Evolutionary conservation across 1,140 invertebrate genomes (phyloP).

Genomic region (Bombyx mori): DNA sequence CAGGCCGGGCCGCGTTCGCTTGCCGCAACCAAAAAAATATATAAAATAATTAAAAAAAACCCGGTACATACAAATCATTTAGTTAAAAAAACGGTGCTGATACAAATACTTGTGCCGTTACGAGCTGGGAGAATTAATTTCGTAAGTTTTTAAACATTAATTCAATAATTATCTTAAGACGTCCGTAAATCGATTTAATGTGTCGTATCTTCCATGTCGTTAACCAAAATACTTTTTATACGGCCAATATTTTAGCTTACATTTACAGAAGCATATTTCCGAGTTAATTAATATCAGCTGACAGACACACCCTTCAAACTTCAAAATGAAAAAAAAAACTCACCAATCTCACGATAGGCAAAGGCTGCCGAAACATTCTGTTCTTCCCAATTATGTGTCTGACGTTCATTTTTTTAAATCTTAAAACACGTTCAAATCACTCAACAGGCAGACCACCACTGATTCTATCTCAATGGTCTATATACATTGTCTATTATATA

Average conservation of each 20-base stretch:
- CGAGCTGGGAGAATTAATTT: conserved; percentile 44
- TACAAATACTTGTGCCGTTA: conserved; percentile 1
- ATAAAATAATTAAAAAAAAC: neutral
- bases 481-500: conserved; percentile 23
- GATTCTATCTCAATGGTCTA: conserved; percentile 27
- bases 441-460: conserved; percentile 33
- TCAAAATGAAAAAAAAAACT: conserved; percentile 20
- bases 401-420: conserved; percentile 42
- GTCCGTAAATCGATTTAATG: neutral
- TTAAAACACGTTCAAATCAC: conserved; percentile 36
- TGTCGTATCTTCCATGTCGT: no score
- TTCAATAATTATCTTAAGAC: neutral
- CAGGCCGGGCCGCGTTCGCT: conserved; percentile 51
- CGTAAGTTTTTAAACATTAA: conserved; percentile 35
- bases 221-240: no score
- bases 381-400: conserved; percentile 40
- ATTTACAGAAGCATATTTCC: no score
- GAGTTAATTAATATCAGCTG: conserved; percentile 35
- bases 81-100: conserved; percentile 1
- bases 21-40: conserved; percentile 12
- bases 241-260: no score
- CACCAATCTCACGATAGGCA: conserved; percentile 44
- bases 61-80: no score
- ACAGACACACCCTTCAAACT: conserved; percentile 18
- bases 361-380: conserved; percentile 32